Evolutionary conservation across 2,888 invertebrate species (phyloP).

Genomic region (Prosopocoilus inquinatus): DNA sequence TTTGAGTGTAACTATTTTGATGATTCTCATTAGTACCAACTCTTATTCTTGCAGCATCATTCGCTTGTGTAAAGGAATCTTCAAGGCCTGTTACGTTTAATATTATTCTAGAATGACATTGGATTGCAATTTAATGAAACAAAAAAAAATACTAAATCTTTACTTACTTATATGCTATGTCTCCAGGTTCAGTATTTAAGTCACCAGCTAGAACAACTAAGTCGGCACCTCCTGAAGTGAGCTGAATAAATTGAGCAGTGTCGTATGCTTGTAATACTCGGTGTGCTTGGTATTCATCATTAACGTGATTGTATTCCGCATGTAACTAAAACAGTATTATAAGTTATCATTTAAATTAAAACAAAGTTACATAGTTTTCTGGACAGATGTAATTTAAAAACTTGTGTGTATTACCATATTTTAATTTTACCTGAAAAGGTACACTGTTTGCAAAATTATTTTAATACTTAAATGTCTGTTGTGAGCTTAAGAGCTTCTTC

Average conservation of each 20-base stretch:
- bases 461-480: too few relatives aligned
- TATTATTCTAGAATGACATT: conserved; percentile 51
- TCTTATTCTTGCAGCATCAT: conserved; percentile 35
- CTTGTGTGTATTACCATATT: too few relatives aligned
- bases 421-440: too few relatives aligned
- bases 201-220: conserved; percentile 90
- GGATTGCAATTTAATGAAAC: neutral
- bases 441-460: too few relatives aligned
- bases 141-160: neutral
- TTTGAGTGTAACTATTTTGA: conserved; percentile 78
- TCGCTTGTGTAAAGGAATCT: conserved; percentile 51
- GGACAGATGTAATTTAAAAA: too few relatives aligned
- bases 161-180: conserved; percentile 69
- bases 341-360: neutral
- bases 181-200: conserved; percentile 86
- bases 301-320: conserved; percentile 83
- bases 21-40: conserved; percentile 75
- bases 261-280: conserved; percentile 92
- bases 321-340: conserved; percentile 67
- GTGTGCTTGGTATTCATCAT: conserved; percentile 90
- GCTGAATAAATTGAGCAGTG: conserved; percentile 88
- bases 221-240: conserved; percentile 77
- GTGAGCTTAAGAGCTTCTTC: too few relatives aligned
- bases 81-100: conserved; percentile 57
- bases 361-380: neutral